phyloP scores from a whole-genome alignment of 2,113 vertebrate species.

The Phodopus roborovskii region DNA sequence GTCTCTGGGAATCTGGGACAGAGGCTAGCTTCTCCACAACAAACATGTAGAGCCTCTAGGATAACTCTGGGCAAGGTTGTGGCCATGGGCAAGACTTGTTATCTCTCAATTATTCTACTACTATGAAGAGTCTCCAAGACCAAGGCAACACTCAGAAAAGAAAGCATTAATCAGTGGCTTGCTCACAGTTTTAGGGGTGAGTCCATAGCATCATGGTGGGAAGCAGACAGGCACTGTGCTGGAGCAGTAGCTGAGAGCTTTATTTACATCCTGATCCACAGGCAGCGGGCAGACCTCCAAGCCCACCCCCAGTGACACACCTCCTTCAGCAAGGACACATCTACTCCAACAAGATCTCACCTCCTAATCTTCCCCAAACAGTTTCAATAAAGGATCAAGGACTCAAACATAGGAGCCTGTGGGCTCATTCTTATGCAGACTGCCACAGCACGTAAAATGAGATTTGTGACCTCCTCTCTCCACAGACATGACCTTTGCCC shows the following conservation, averaged over 20 bases:
- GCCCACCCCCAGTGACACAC: too few species aligned
- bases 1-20: not conserved
- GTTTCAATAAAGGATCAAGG: not conserved
- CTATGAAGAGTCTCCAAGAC: too few species aligned
- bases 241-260: not conserved
- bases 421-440: not conserved
- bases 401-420: not conserved
- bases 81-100: too few species aligned
- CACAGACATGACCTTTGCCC: fast-evolving
- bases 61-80: not conserved
- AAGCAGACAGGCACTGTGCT: too few species aligned
- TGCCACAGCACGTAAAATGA: not conserved
- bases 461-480: not conserved
- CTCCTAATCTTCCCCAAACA: not conserved
- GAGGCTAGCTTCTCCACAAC: not conserved
- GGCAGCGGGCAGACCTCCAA: not conserved
- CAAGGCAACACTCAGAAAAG: not conserved
- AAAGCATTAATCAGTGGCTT: not conserved
- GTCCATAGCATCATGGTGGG: not conserved
- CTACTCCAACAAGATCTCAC: not conserved
- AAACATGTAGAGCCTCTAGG: fast-evolving
- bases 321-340: not conserved
- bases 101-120: not conserved
- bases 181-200: not conserved
- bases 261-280: not conserved